phyloP scores from a whole-genome alignment of 2,797 vertebrate genomes.

The Xyrichtys novacula region DNA sequence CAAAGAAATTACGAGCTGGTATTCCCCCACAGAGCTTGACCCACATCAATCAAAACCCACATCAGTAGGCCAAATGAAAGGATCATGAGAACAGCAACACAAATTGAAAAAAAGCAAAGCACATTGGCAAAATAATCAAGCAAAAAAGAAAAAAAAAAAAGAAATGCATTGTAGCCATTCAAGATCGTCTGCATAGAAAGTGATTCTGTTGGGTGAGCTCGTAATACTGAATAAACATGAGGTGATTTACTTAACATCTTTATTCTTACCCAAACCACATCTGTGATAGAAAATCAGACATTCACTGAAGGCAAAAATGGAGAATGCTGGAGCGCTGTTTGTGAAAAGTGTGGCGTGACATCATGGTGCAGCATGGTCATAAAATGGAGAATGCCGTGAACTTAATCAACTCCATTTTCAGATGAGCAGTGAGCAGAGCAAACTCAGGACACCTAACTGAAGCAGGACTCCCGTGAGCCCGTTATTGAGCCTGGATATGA shows the following conservation, averaged over 20 bases:
- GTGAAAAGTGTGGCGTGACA: constrained; percentile 46
- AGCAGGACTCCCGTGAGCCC: constrained; percentile 25
- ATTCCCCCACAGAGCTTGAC: constrained; percentile 33
- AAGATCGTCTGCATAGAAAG: constrained; percentile 43
- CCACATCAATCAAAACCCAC: constrained; percentile 44
- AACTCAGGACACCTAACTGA: constrained; percentile 51
- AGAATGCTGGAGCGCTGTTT: constrained; percentile 42
- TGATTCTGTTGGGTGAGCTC: constrained; percentile 52
- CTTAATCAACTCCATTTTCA: constrained; percentile 56
- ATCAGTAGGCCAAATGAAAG: constrained; percentile 53
- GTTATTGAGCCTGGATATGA: constrained; percentile 6
- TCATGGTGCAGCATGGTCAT: constrained; percentile 54
- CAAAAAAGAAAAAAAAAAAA: constrained; percentile 54
- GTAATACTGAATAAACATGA: constrained; percentile 33
- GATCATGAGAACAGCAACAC: constrained; percentile 57
- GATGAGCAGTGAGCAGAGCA: constrained; percentile 58
- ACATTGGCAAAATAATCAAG: constrained; percentile 73
- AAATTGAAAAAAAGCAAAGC: constrained; percentile 70
- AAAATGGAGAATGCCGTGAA: constrained; percentile 60
- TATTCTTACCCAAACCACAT: constrained; percentile 27
- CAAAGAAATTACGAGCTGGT: constrained; percentile 50
- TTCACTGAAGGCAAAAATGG: constrained; percentile 29
- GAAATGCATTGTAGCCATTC: constrained; percentile 59
- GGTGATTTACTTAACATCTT: constrained; percentile 31
- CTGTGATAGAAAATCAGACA: constrained; percentile 31